A percentile compares a stretch with the other conserved stretches of the same genome.
Conservation (phyloP, 2,113 vertebrate genomes). For the Plecturocebus donacophilus region DNA sequence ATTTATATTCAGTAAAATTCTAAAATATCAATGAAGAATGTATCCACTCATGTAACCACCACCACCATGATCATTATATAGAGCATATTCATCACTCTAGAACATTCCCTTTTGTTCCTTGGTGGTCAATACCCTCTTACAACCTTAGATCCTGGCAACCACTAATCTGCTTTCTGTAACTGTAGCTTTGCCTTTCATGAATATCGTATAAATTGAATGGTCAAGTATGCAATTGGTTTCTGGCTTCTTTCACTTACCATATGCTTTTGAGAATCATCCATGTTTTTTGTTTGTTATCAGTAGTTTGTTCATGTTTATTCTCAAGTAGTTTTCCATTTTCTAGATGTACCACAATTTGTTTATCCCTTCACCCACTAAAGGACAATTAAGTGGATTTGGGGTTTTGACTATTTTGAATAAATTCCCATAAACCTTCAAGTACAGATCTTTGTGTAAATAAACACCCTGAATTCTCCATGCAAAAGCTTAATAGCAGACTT, state of each 20-base stretch:
- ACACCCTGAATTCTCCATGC: neutral
- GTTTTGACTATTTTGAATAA: slow-evolving; percentile 22
- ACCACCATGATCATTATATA: neutral
- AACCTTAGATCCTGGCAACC: neutral
- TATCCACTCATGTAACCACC: neutral
- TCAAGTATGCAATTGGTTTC: neutral
- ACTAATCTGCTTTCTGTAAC: slow-evolving; percentile 1
- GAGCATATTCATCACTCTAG: neutral
- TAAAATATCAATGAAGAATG: neutral
- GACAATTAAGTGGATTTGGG: neutral
- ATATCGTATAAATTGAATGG: neutral
- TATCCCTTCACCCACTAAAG: neutral
- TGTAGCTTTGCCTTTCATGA: slow-evolving; percentile 12
- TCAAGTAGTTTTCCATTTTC: slow-evolving; percentile 7
- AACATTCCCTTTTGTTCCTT: neutral
- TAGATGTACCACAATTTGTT: neutral
- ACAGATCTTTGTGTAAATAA: neutral
- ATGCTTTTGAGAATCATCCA: neutral
- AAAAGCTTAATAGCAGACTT: neutral
- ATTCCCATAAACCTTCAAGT: neutral
- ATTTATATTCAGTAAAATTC: slow-evolving; percentile 15
- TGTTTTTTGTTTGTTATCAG: neutral
- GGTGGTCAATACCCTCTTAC: neutral
- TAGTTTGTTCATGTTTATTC: slow-evolving; percentile 27
- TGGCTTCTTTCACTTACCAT: neutral